Evolutionary conservation across 92 coral and sea anemone species (phyloP).

Genomic region (Siderastrea siderea): DNA sequence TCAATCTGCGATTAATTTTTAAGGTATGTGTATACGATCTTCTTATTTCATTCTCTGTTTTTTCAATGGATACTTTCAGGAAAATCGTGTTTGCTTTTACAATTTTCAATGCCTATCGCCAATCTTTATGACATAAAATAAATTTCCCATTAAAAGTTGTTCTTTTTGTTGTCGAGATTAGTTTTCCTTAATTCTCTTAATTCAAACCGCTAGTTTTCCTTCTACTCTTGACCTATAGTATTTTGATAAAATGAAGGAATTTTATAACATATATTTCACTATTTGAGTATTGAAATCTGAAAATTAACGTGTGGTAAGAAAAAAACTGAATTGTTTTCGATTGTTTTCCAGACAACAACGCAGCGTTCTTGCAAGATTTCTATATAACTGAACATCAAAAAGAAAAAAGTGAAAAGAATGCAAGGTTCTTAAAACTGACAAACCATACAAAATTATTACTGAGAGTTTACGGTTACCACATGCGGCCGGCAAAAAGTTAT

Average conservation of each 20-base stretch:
- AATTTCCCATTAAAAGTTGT: constrained; percentile 19
- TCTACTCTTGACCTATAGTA: background rate
- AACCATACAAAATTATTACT: background rate
- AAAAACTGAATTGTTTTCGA: background rate
- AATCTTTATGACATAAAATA: constrained; percentile 30
- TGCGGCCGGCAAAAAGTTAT: background rate
- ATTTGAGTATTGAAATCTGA: background rate
- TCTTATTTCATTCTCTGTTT: background rate
- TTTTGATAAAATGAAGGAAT: no score
- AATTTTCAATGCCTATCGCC: constrained; percentile 23
- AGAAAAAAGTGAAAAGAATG: background rate
- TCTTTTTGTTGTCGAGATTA: constrained; percentile 6
- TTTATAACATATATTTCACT: background rate
- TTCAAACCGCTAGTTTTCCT: background rate
- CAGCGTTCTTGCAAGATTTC: background rate
- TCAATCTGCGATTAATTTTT: no score
- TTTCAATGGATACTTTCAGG: background rate
- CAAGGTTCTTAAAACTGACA: background rate
- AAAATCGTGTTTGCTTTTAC: constrained; percentile 17
- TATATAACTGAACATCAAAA: background rate
- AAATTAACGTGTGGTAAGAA: background rate
- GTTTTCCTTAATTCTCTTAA: background rate
- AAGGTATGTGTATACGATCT: no score
- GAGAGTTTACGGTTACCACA: background rate
- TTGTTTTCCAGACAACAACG: background rate